phyloP scores from a whole-genome alignment of 64 coral and sea anemone genomes.

The Platygyra sinensis region DNA sequence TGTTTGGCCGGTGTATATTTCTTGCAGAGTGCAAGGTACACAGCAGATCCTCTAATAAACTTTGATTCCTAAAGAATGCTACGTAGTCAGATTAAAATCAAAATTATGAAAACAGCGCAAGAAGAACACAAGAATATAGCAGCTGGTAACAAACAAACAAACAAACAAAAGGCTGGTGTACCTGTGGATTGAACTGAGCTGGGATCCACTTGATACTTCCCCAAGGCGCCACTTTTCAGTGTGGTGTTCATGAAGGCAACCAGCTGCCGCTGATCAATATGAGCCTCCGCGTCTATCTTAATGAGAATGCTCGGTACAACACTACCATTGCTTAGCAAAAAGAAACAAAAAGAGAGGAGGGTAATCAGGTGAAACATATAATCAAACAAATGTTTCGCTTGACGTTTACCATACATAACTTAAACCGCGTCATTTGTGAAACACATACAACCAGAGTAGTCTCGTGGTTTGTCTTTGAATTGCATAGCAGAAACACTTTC shows the following conservation, averaged over 20 bases:
- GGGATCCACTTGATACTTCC: background rate
- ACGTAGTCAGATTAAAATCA: background rate
- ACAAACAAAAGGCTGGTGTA: background rate
- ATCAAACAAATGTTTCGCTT: background rate
- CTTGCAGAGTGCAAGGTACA: no score
- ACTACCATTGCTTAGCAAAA: background rate
- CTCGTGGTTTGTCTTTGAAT: no score
- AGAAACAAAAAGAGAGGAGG: background rate
- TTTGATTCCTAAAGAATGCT: no score
- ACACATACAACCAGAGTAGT: no score
- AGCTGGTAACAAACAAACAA: background rate
- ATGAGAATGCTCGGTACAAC: background rate
- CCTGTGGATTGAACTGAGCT: background rate
- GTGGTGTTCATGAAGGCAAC: background rate
- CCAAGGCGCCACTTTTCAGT: background rate
- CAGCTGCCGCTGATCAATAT: background rate
- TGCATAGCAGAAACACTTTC: no score
- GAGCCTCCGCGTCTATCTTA: background rate
- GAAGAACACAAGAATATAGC: background rate
- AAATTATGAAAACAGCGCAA: background rate
- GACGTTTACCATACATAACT: no score
- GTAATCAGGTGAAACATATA: background rate
- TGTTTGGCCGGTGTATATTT: no score
- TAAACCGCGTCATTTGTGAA: no score
- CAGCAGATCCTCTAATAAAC: no score